phyloP scores from a whole-genome alignment of 1,140 invertebrate species.

The Periplaneta americana region DNA sequence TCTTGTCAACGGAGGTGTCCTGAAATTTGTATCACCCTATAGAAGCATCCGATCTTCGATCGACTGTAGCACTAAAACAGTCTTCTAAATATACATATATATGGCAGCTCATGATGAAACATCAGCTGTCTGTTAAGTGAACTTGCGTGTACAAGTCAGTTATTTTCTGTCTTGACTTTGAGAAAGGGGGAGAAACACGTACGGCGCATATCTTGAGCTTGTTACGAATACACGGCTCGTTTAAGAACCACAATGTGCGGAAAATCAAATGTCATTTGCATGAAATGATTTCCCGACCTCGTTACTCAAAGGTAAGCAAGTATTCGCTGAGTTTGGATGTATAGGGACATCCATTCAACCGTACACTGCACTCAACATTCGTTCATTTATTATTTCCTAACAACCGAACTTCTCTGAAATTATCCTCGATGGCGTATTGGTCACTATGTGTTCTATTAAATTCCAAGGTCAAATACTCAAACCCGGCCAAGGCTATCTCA shows the following conservation, averaged over 20 bases:
- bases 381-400: background rate
- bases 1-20: background rate
- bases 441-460: too few species aligned
- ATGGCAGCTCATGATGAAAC: background rate
- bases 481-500: too few species aligned
- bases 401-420: too few species aligned
- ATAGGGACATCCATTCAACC: background rate
- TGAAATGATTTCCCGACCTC: background rate
- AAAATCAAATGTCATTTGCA: background rate
- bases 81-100: background rate
- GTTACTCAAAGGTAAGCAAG: background rate
- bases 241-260: background rate
- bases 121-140: background rate
- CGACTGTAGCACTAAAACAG: background rate
- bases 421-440: too few species aligned
- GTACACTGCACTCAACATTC: background rate
- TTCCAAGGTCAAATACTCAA: too few species aligned
- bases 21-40: background rate
- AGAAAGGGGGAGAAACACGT: background rate
- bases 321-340: too few species aligned
- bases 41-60: background rate
- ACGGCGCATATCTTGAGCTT: background rate
- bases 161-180: background rate
- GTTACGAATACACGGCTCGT: background rate
- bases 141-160: background rate